These are phyloP conservation scores for Melanotus villosus DNA, from an alignment of 2,888 invertebrate species.

Conservation along the genomic window DNA sequence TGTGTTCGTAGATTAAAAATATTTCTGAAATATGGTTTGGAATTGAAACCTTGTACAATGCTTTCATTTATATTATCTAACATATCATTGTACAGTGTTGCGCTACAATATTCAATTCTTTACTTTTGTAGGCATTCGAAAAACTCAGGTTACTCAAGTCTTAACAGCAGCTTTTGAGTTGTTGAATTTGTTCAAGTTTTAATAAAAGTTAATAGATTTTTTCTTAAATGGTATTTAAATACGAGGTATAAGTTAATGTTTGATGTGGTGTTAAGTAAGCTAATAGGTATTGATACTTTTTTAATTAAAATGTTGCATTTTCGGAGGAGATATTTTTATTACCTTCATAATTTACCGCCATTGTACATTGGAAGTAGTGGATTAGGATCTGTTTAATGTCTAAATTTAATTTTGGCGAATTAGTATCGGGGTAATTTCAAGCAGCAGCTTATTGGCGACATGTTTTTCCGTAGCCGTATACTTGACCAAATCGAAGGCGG, in stretches of 20 bases:
- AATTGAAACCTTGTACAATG: slow-evolving; percentile 17
- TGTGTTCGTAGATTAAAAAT: slow-evolving; percentile 23
- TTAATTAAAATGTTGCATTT: too few relatives aligned
- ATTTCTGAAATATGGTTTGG: slow-evolving; percentile 14
- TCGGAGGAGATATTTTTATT: too few relatives aligned
- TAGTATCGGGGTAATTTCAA: too few relatives aligned
- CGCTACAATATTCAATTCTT: slow-evolving; percentile 13
- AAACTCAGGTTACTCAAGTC: slow-evolving; percentile 29
- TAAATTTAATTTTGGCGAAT: too few relatives aligned
- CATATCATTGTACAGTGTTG: slow-evolving; percentile 36
- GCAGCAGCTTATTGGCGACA: too few relatives aligned
- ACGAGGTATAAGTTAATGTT: slow-evolving; percentile 16
- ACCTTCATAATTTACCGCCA: too few relatives aligned
- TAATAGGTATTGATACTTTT: too few relatives aligned
- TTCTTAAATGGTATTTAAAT: slow-evolving; percentile 1
- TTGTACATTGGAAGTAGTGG: too few relatives aligned
- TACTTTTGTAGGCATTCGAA: slow-evolving; percentile 20
- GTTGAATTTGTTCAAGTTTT: neutral
- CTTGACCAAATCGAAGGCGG: too few relatives aligned
- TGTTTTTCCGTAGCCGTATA: too few relatives aligned
- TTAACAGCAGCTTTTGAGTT: slow-evolving; percentile 24
- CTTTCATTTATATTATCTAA: slow-evolving; percentile 24
- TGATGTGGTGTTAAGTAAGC: slow-evolving; percentile 17
- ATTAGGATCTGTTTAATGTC: too few relatives aligned
- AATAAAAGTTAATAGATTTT: neutral